Percentiles rank a stretch among this genome's conserved stretches.
Evolutionary conservation across 2,113 vertebrate genomes (phyloP).

Genomic region (Salvator merianae): DNA sequence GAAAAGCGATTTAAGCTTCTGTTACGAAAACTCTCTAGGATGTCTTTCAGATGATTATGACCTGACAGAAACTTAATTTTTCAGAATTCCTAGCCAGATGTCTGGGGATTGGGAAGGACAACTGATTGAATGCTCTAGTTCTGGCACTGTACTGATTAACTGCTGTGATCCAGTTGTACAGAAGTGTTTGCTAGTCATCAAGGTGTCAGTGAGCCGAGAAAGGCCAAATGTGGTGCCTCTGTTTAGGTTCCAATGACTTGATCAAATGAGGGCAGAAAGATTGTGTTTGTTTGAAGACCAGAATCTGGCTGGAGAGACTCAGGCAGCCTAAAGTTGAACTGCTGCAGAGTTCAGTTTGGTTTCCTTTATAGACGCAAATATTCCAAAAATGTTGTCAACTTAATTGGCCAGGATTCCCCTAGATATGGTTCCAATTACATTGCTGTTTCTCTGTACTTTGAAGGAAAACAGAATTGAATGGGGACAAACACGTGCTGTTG

Average conservation of each 20-base stretch:
- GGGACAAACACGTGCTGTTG: too few species aligned
- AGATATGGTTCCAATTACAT: slow-evolving; percentile 45
- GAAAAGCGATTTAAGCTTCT: not conserved
- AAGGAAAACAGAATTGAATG: not conserved
- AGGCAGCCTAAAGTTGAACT: not conserved
- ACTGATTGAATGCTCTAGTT: too few species aligned
- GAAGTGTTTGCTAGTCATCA: too few species aligned
- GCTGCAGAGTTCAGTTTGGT: slow-evolving; percentile 25
- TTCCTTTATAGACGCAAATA: slow-evolving; percentile 38
- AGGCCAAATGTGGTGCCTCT: not conserved
- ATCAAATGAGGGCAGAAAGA: not conserved
- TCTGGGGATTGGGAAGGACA: too few species aligned
- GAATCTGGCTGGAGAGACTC: not conserved
- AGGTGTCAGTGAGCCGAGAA: too few species aligned
- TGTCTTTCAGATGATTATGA: not conserved
- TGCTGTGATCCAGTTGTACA: too few species aligned
- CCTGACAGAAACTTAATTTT: too few species aligned
- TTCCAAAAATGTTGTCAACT: slow-evolving; percentile 27
- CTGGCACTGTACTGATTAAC: too few species aligned
- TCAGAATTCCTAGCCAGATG: too few species aligned
- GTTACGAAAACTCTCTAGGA: too few species aligned
- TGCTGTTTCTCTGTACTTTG: not conserved
- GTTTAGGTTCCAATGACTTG: not conserved
- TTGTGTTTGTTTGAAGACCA: not conserved
- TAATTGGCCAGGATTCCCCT: slow-evolving; percentile 32